Base-by-base conservation (phyloP, 2,797 vertebrate genomes). In the Peromyscus aztecus region DNA sequence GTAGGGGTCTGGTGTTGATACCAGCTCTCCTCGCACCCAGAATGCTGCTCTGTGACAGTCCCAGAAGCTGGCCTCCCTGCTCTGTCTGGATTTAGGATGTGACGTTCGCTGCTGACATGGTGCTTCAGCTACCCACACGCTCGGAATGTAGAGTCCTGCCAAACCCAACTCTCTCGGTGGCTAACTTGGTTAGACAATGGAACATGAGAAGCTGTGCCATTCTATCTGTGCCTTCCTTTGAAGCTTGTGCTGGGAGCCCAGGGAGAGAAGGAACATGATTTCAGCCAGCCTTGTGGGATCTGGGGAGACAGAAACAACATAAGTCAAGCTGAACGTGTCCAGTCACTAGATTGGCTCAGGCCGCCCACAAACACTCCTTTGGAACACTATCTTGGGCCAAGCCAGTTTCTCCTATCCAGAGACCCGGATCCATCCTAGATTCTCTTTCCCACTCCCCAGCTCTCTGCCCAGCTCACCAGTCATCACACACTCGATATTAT, bases 11-110 rank as follows among this genome's bases (percentile, higher is more conserved):
- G 75, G 0, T 9, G 63, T 46, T 63, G 23, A 59, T 16, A 4
- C 57, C 59, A 85, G 24, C 24, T 52, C 59, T 78, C 82, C 43
- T 77, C 46, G 27, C 4, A 71, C 43, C 63, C 37, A 0, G 21
- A 59, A 77, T 0, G 2, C 31, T 46, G 10, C n/a, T 63, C 0
- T 7, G 34, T n/a, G 7, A 49, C 19, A 4, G 0, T n/a, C 24
- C 92, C 75, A 83, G 93, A 67, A 95, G 37, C 65, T 23, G 21
- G 1, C 14, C 14, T 10, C 69, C 17, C 57, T n/a, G 27, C 59
- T 87, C 63, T 46, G 52, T 43, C 76, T 92, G 31, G 40, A 63
- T 73, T 71, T 69, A 84, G n/a, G 81, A n/a, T 55, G 16, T 49
- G 29, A 21, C 40, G 65, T 76, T 8, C 77, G 29, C 21, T 84